Evolutionary conservation across 2,888 invertebrate genomes (phyloP).

Genomic region (Cheilosia scutellata): DNA sequence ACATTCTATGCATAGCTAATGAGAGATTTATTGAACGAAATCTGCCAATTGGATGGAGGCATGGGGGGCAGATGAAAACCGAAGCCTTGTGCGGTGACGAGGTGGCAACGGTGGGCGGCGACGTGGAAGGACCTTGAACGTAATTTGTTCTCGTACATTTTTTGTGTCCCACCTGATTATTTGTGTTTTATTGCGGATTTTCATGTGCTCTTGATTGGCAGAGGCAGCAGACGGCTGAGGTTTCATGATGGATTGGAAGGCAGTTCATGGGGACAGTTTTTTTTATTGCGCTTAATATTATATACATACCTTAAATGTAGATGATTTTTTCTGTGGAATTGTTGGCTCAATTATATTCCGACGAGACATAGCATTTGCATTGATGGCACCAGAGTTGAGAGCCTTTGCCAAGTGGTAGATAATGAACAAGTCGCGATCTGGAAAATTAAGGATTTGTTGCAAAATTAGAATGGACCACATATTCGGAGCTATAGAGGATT

Average conservation of each 20-base stretch:
- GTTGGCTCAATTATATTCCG: not conserved
- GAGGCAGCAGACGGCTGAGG: slow-evolving; percentile 20
- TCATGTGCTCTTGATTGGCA: slow-evolving; percentile 22
- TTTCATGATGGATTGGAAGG: not conserved
- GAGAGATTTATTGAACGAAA: slow-evolving; percentile 71
- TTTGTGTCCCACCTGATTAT: slow-evolving; percentile 45
- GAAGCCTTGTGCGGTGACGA: not conserved
- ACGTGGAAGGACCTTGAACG: slow-evolving; percentile 37
- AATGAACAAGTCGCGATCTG: slow-evolving; percentile 59
- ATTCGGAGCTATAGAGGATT: no score
- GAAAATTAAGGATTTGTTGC: not conserved
- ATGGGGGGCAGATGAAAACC: not conserved
- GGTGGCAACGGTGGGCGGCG: slow-evolving; percentile 1
- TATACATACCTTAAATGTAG: slow-evolving; percentile 49
- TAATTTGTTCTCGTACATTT: slow-evolving; percentile 15
- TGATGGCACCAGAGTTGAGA: not conserved
- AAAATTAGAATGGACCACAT: no score
- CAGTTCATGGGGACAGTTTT: not conserved
- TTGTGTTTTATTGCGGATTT: slow-evolving; percentile 44
- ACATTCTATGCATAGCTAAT: slow-evolving; percentile 73
- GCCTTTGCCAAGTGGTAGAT: slow-evolving; percentile 54
- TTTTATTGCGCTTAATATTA: no score
- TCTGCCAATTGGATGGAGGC: slow-evolving; percentile 12
- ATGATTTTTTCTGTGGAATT: slow-evolving; percentile 5
- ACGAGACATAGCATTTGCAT: not conserved